Evolutionary conservation across 1,140 invertebrate genomes (phyloP).

Genomic region (Phenacoccus solenopsis): DNA sequence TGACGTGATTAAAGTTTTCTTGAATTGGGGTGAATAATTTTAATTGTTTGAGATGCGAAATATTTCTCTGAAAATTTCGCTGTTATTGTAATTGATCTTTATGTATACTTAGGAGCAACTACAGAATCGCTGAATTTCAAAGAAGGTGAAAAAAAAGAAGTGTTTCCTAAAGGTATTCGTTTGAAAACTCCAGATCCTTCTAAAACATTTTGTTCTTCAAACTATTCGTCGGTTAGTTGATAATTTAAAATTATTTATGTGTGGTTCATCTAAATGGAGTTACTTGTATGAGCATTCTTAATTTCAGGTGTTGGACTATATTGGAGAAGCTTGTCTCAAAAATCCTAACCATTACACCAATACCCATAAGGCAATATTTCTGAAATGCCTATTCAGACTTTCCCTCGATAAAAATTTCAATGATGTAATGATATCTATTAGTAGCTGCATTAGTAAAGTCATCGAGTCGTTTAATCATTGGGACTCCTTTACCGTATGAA

Average conservation of each 20-base stretch:
- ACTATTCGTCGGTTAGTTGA: neutral
- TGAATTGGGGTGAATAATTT: neutral
- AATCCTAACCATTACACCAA: neutral
- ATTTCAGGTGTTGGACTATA: neutral
- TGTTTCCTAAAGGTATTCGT: neutral
- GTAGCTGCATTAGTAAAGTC: neutral
- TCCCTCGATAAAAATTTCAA: neutral
- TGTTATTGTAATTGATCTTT: too few relatives aligned
- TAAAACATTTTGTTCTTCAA: neutral
- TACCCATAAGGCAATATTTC: neutral
- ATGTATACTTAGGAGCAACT: neutral
- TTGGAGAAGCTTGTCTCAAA: neutral
- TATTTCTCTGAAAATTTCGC: too few relatives aligned
- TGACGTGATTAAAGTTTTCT: neutral
- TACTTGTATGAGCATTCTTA: neutral
- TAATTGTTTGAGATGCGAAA: too few relatives aligned
- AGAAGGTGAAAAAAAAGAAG: neutral
- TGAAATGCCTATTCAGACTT: neutral
- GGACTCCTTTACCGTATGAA: neutral
- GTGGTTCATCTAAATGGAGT: neutral
- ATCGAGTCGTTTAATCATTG: neutral
- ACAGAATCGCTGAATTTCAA: neutral
- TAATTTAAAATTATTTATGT: too few relatives aligned
- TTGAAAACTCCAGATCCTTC: neutral
- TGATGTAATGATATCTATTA: neutral